Conservation (phyloP, 1,140 invertebrate species). For the Ceratitis capitata region DNA sequence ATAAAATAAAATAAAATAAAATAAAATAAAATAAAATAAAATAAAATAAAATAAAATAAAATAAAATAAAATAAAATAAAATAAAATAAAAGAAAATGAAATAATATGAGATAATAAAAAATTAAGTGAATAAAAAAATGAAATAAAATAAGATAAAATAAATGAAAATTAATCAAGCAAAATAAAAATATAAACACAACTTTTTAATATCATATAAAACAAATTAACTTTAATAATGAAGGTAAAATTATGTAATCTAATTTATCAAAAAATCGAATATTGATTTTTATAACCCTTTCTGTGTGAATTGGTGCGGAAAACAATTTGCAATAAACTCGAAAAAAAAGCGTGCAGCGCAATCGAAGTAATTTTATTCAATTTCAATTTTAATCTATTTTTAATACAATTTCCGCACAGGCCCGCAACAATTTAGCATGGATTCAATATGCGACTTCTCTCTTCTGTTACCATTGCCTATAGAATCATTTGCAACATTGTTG, state of each 20-base stretch:
- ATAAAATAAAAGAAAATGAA: too few species aligned
- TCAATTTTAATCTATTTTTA: background rate
- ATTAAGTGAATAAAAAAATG: too few species aligned
- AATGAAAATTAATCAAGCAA: too few species aligned
- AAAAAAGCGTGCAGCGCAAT: too few species aligned
- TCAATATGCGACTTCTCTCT: background rate
- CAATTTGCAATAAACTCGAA: too few species aligned
- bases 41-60: background rate
- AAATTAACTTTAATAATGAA: too few species aligned
- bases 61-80: background rate
- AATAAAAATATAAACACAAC: background rate
- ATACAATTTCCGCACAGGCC: background rate
- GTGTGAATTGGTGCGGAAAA: too few species aligned
- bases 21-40: background rate
- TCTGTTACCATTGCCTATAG: background rate
- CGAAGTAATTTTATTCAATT: background rate
- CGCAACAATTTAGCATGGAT: background rate
- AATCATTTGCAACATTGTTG: slow-evolving; percentile 2
- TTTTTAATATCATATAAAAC: too few species aligned
- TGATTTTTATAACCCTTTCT: background rate
- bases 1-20: background rate
- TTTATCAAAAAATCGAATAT: background rate
- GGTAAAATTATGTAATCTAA: too few species aligned
- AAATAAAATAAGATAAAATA: too few species aligned
- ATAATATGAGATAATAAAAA: too few species aligned